Conservation (phyloP, 2,797 vertebrate species). For the Neoniphon sammara region DNA sequence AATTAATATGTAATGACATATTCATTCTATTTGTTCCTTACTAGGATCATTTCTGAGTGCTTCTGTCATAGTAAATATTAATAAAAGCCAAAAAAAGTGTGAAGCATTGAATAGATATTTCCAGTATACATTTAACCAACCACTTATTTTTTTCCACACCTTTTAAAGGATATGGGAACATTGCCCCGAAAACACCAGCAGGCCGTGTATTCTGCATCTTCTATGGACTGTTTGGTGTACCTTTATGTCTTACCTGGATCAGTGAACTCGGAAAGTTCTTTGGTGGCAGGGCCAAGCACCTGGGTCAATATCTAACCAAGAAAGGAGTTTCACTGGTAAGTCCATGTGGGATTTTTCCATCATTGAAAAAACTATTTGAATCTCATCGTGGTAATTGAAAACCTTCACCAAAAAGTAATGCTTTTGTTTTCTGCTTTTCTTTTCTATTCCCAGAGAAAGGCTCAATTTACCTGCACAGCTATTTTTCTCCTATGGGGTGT, state of each 20-base stretch:
- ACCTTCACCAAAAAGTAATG: conserved; percentile 17
- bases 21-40: neutral
- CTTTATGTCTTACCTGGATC: conserved; percentile 97
- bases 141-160: neutral
- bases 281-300: conserved; percentile 94
- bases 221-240: conserved; percentile 98
- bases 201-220: conserved; percentile 97
- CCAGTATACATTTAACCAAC: neutral
- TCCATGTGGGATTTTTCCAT: neutral
- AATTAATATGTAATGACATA: conserved; percentile 4
- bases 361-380: neutral
- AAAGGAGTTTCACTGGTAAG: conserved; percentile 93
- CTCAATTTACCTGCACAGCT: conserved; percentile 95
- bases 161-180: conserved; percentile 92
- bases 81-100: neutral
- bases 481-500: conserved; percentile 97
- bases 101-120: neutral
- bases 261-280: conserved; percentile 99
- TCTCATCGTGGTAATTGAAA: conserved; percentile 8
- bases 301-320: conserved; percentile 94
- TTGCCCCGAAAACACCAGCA: conserved; percentile 92
- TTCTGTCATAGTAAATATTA: neutral
- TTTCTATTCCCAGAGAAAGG: conserved; percentile 87
- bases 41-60: neutral
- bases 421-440: neutral